These are phyloP conservation scores for Anastrepha ludens DNA, from an alignment of 1,140 invertebrate species.

Conservation along the genomic window DNA sequence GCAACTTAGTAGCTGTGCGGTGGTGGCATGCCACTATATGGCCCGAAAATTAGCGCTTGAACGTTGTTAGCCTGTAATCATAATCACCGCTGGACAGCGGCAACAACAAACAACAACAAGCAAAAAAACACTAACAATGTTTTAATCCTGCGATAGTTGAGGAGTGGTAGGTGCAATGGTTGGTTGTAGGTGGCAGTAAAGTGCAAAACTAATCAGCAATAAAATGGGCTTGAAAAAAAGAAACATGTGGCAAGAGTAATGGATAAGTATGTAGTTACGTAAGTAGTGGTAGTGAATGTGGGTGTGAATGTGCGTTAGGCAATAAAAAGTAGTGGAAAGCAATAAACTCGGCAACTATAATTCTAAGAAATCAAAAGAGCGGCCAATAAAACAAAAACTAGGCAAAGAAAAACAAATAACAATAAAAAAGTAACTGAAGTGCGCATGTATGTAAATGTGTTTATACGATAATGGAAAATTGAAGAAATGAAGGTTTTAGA, in stretches of 20 bases:
- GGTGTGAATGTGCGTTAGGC: not conserved
- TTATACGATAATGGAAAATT: no score
- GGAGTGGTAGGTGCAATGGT: not conserved
- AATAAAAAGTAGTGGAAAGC: slow-evolving; percentile 43
- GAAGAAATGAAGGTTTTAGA: no score
- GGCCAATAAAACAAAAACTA: slow-evolving; percentile 5
- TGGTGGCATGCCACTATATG: slow-evolving; percentile 20
- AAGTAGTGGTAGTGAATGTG: not conserved
- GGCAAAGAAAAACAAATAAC: not conserved
- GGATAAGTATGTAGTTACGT: not conserved
- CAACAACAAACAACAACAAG: not conserved
- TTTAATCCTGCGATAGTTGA: slow-evolving; percentile 19
- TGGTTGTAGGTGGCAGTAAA: slow-evolving; percentile 27
- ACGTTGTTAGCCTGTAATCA: slow-evolving; percentile 41
- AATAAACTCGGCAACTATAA: slow-evolving; percentile 32
- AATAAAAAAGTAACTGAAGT: not conserved
- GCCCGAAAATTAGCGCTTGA: slow-evolving; percentile 41
- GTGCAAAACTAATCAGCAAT: slow-evolving; percentile 51
- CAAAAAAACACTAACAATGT: not conserved
- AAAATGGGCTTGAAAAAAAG: slow-evolving; percentile 1
- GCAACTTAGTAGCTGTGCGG: slow-evolving; percentile 29
- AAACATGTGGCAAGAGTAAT: not conserved
- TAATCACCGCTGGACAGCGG: slow-evolving; percentile 37
- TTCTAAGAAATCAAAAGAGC: slow-evolving; percentile 45
- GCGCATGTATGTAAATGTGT: no score